Evolutionary conservation across 1,140 invertebrate species (phyloP).

Genomic region (Capitella teleta): DNA sequence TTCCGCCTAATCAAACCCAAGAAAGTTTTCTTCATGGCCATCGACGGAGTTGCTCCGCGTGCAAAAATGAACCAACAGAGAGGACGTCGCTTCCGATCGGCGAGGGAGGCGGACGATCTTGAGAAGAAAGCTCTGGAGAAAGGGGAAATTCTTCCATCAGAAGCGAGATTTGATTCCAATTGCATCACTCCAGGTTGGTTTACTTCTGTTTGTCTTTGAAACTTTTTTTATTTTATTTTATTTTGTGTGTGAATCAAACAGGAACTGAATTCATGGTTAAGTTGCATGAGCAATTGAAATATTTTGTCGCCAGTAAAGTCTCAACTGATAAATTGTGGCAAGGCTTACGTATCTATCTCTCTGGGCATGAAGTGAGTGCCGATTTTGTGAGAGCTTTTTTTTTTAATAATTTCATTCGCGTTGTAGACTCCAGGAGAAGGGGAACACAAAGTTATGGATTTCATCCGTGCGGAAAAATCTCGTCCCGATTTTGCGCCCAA

Average conservation of each 20-base stretch:
- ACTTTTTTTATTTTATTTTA: not conserved
- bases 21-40: constrained; percentile 96
- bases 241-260: not conserved
- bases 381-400: not conserved
- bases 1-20: constrained; percentile 88
- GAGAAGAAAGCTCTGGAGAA: constrained; percentile 58
- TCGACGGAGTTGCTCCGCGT: constrained; percentile 95
- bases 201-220: not conserved
- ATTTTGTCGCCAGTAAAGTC: constrained; percentile 87
- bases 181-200: constrained; percentile 87
- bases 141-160: constrained; percentile 65
- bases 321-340: constrained; percentile 94
- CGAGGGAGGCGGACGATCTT: constrained; percentile 68
- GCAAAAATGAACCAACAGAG: constrained; percentile 99
- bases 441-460: constrained; percentile 98
- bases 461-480: constrained; percentile 74
- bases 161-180: constrained; percentile 92
- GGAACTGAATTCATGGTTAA: constrained; percentile 91
- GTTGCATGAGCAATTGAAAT: constrained; percentile 85
- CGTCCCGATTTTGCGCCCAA: constrained; percentile 73
- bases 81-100: constrained; percentile 87
- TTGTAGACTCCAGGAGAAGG: constrained; percentile 69
- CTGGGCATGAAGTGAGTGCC: constrained; percentile 45
- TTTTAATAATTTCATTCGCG: not conserved
- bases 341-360: constrained; percentile 77